Evolutionary conservation across 2,113 vertebrate genomes (phyloP), one percentile per base, ranked within the genome.

Genomic region (Onychostruthus taczanowskii): DNA sequence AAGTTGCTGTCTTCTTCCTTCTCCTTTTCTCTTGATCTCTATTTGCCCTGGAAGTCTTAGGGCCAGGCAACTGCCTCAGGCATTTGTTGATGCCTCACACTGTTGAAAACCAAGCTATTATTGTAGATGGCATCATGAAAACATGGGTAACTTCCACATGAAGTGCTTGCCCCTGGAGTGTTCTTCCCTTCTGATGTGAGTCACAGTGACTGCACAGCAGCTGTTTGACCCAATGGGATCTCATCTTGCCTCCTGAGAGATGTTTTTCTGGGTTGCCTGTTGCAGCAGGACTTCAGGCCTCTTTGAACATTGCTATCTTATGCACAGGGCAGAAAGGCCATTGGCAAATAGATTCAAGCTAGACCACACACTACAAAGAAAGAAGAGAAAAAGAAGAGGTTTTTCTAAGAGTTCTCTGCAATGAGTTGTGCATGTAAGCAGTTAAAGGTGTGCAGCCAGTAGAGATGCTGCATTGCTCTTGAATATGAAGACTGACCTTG

Each of bases 181-280:
- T 63, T 97, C 43, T 81, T 93, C 35, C 24, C 33, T 89, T 87
- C 73, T 94, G 94, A 93, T 92, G 50, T 90, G 90, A 96, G 30
- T 55, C 17, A 11, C 10, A 93, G 79, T 90, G 91, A 93, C 76
- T 92, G 86, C 88, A 86, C 76, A 84, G 72, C 83, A 94, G 68
- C 55, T 4, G 0, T 89, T 86, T 90, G 67, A 97, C 95, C 94
- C 90, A 90, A 44, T 59, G 43, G 82, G 47, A 75, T 94, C 61
- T 72, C 49, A 50, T 64, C 43, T 33, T 68, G 52, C 50, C 52
- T 88, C 87, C 81, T 83, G 33, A 16, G 76, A 95, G 61, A 68
- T 90, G 64, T 78, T 93, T 94, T 95, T 88, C 93, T 96, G 80
- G 85, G 68, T 63, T 88, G 82, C 64, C 79, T 95, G 83, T 90